A percentile compares a stretch with the other conserved stretches of the same genome.
phyloP scores from a whole-genome alignment of 2,888 invertebrate species.

The Epinotia ramella region DNA sequence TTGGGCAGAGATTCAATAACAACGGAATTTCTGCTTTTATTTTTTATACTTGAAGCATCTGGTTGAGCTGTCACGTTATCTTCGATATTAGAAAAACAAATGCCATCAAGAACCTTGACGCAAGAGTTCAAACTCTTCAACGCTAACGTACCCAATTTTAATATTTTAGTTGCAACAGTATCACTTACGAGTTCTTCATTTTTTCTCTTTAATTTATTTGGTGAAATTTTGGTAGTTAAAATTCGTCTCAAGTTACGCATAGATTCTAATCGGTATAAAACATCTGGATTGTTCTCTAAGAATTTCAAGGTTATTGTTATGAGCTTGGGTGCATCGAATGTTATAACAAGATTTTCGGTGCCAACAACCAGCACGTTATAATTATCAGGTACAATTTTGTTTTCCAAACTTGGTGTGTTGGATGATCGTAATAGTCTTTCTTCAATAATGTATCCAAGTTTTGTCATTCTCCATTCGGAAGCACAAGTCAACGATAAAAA shows the following conservation, averaged over 20 bases:
- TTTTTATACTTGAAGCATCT: background rate
- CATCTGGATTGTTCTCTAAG: slow-evolving; percentile 47
- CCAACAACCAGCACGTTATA: background rate
- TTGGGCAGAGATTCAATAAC: background rate
- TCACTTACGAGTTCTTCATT: background rate
- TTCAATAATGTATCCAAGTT: slow-evolving; percentile 28
- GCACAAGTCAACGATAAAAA: slow-evolving; percentile 20
- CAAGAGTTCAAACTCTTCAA: slow-evolving; percentile 11
- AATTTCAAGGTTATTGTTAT: slow-evolving; percentile 47
- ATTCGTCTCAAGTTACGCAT: background rate
- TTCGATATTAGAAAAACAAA: background rate
- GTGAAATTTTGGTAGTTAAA: background rate
- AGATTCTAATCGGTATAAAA: slow-evolving; percentile 13
- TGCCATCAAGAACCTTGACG: background rate
- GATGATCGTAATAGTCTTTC: slow-evolving; percentile 12
- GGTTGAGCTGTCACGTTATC: too few relatives aligned
- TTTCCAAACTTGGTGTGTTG: background rate
- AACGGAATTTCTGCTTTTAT: background rate
- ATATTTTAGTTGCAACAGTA: slow-evolving; percentile 20
- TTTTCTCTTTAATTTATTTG: slow-evolving; percentile 31
- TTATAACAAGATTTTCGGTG: background rate
- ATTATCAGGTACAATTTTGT: background rate
- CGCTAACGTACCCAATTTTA: slow-evolving; percentile 30
- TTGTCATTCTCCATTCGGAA: slow-evolving; percentile 47
- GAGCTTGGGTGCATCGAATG: slow-evolving; percentile 42